These are phyloP conservation scores for Drosophila watanabei DNA, from an alignment of 1,140 invertebrate genomes.

Conservation along the genomic window DNA sequence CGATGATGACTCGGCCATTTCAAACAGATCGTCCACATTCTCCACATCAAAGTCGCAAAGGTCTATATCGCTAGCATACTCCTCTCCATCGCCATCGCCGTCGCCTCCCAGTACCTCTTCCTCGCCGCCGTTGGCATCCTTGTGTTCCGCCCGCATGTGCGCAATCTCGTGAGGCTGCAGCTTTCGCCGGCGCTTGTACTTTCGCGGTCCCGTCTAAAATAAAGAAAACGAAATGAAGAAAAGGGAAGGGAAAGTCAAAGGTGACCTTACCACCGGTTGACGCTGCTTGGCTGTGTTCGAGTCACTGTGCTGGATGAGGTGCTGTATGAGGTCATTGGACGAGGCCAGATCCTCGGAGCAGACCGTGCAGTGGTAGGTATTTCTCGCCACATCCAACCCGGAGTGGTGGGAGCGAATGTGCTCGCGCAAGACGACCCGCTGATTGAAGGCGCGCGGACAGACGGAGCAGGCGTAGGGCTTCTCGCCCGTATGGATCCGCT, in stretches of 20 bases:
- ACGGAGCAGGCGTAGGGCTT: slow-evolving; percentile 98
- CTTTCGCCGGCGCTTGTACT: slow-evolving; percentile 92
- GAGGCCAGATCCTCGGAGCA: slow-evolving; percentile 89
- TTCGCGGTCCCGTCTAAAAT: slow-evolving; percentile 89
- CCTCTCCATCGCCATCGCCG: slow-evolving; percentile 47
- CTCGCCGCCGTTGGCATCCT: slow-evolving; percentile 38
- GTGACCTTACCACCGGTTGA: slow-evolving; percentile 88
- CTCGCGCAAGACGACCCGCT: slow-evolving; percentile 92
- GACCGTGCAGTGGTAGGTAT: slow-evolving; percentile 90
- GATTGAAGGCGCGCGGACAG: slow-evolving; percentile 95
- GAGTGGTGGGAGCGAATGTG: slow-evolving; percentile 94
- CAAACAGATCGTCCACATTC: slow-evolving; percentile 85
- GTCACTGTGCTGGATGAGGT: slow-evolving; percentile 93
- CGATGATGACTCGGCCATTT: slow-evolving; percentile 81
- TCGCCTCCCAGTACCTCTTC: slow-evolving; percentile 52
- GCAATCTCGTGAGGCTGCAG: slow-evolving; percentile 89
- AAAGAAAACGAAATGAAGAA: background rate
- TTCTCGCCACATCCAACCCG: slow-evolving; percentile 89
- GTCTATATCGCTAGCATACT: slow-evolving; percentile 75
- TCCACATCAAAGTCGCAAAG: slow-evolving; percentile 79
- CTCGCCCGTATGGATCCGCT: slow-evolving; percentile 98
- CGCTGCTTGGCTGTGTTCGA: slow-evolving; percentile 92
- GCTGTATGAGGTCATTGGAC: slow-evolving; percentile 91
- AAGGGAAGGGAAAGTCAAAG: background rate
- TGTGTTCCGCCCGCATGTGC: slow-evolving; percentile 78